Evolutionary conservation across 2,888 invertebrate genomes (phyloP).

Genomic region (Euproctis similis): DNA sequence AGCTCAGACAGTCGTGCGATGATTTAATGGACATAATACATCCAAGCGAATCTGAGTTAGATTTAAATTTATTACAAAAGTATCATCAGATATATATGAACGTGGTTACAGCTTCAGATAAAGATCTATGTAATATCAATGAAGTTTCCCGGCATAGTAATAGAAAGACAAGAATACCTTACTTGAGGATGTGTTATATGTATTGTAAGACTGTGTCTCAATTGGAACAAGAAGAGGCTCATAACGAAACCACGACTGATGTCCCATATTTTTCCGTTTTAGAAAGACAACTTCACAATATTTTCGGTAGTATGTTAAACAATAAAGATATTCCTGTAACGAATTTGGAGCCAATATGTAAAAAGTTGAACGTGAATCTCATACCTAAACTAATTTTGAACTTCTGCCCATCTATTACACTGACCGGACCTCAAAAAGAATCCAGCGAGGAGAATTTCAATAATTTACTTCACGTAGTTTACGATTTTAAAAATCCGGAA

Average conservation of each 20-base stretch:
- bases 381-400: slow-evolving; percentile 83
- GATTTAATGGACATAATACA: slow-evolving; percentile 56
- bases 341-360: slow-evolving; percentile 81
- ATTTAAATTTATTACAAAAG: slow-evolving; percentile 53
- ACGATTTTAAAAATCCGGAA: slow-evolving; percentile 59
- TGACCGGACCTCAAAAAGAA: slow-evolving; percentile 53
- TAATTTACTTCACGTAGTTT: slow-evolving; percentile 53
- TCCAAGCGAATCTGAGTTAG: slow-evolving; percentile 34
- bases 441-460: slow-evolving; percentile 56
- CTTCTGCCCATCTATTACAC: slow-evolving; percentile 80
- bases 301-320: slow-evolving; percentile 81
- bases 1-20: slow-evolving; percentile 64
- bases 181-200: slow-evolving; percentile 73
- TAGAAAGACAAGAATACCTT: slow-evolving; percentile 60
- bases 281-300: slow-evolving; percentile 71
- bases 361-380: slow-evolving; percentile 82
- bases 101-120: slow-evolving; percentile 63
- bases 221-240: slow-evolving; percentile 55
- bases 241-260: slow-evolving; percentile 37
- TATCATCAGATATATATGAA: slow-evolving; percentile 70
- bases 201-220: slow-evolving; percentile 76
- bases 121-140: slow-evolving; percentile 58
- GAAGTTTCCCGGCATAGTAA: slow-evolving; percentile 53
- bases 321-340: slow-evolving; percentile 79
- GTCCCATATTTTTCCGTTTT: slow-evolving; percentile 70